These are phyloP conservation scores for Podotricha telesiphe DNA, from an alignment of 2,888 invertebrate species.

Conservation along the genomic window DNA sequence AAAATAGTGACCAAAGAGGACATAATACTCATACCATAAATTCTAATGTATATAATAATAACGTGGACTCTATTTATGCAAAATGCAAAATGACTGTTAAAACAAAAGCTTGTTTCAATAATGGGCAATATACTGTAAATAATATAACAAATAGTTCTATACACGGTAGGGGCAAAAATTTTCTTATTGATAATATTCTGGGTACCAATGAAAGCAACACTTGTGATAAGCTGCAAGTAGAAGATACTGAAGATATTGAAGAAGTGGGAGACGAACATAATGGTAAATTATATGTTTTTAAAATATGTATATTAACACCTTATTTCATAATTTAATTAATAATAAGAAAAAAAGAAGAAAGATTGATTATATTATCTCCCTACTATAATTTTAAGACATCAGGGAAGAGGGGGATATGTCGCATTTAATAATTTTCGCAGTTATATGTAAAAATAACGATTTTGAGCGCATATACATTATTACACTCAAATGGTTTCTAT, in stretches of 20 bases:
- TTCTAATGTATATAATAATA: constrained; percentile 51
- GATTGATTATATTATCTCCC: too few relatives aligned
- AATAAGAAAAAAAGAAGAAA: not conserved
- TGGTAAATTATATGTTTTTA: constrained; percentile 56
- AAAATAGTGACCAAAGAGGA: constrained; percentile 62
- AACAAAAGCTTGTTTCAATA: constrained; percentile 48
- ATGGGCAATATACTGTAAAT: constrained; percentile 51
- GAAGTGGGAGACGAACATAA: constrained; percentile 76
- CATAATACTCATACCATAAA: constrained; percentile 50
- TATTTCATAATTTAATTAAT: too few relatives aligned
- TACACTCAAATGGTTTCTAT: too few relatives aligned
- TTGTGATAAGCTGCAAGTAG: constrained; percentile 47
- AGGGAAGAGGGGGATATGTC: too few relatives aligned
- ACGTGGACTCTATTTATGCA: constrained; percentile 56
- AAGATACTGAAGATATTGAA: constrained; percentile 59
- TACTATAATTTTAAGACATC: too few relatives aligned
- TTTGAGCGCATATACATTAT: too few relatives aligned
- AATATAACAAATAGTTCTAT: constrained; percentile 51
- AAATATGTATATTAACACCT: not conserved
- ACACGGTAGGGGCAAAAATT: constrained; percentile 76
- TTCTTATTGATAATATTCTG: constrained; percentile 83
- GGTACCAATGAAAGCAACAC: constrained; percentile 67
- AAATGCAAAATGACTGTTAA: constrained; percentile 56
- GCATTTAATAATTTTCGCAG: too few relatives aligned
- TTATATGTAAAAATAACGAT: too few relatives aligned